phyloP scores from a whole-genome alignment of 2,797 vertebrate genomes.

The Etheostoma nigrum region DNA sequence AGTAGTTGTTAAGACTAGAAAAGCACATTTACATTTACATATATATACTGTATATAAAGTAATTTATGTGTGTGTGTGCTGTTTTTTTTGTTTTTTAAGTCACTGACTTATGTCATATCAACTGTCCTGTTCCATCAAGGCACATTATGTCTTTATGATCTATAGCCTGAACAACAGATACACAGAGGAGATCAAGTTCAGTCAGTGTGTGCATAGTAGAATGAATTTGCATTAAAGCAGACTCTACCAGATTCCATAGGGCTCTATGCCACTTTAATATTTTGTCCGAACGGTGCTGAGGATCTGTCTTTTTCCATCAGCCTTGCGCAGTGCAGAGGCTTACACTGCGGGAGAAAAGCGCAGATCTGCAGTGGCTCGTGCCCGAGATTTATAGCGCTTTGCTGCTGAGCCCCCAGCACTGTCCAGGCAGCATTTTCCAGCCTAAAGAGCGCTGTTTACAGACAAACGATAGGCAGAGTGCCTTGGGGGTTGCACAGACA shows the following conservation, averaged over 20 bases:
- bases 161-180: neutral
- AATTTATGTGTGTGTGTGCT: too few relatives aligned
- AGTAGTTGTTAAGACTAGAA: too few relatives aligned
- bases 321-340: constrained; percentile 76
- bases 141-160: neutral
- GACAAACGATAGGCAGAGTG: constrained; percentile 34
- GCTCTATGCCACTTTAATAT: constrained; percentile 28
- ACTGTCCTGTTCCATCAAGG: neutral
- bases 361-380: constrained; percentile 77
- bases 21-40: too few relatives aligned
- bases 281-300: constrained; percentile 32
- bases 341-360: constrained; percentile 58
- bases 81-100: neutral
- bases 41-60: too few relatives aligned
- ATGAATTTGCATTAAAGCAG: neutral
- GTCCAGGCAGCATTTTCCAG: constrained; percentile 46
- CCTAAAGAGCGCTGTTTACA: constrained; percentile 32
- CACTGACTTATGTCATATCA: neutral
- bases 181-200: neutral
- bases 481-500: constrained; percentile 7
- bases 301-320: constrained; percentile 51
- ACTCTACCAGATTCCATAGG: constrained; percentile 7
- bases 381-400: constrained; percentile 71
- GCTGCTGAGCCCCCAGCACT: constrained; percentile 55
- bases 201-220: neutral